Base-by-base conservation (phyloP, 2,888 invertebrate genomes). In the Cheilosia vulpina region DNA sequence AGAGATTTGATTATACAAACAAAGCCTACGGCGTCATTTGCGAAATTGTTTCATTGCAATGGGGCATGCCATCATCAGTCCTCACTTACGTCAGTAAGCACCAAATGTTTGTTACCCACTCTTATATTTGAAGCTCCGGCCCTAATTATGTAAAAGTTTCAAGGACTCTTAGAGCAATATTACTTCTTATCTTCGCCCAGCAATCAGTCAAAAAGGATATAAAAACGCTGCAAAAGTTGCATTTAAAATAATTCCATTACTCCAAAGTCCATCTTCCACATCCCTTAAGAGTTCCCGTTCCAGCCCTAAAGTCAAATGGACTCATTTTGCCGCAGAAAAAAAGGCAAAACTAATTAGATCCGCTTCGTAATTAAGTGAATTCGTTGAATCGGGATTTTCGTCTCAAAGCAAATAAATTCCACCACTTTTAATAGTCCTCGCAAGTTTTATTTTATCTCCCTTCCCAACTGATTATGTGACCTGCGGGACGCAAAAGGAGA, bases 281-380 rank as follows among this genome's bases (percentile, higher is more conserved):
- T 45, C 69, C 43, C 43, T 31, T 45, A 13, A 21, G 45, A 47
- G 41, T 66, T 24, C 7, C 55, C 27, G 11, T 66, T 21, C 13
- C 55, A 47, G 15, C 66, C 17, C 34, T 58, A 13, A 52, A 60
- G 55, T 13, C 60, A 66, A 80, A 73, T 57, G 72, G 66, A 15
- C 72, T 63, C 38, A 43, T 62, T 60, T 31, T 68, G 63, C 45
- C 62, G 27, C 68, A 69, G 43, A 79, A 73, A 83, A 84, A 58
- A 41, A 66, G 69, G 75, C 66, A 76, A 85, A 80, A 72, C 65
- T 71, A 85, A 85, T 85, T 80, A 85, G 76, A 80, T 62, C 66
- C 66, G 72, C 80, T 80, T 55, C 43, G 76, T 85, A 80, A 85
- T 80, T 80, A 76, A 80, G 76, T 85, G 65, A 79, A 84, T 71